Evolutionary conservation across 1,140 invertebrate species (phyloP).

Genomic region (Chymomyza costata): DNA sequence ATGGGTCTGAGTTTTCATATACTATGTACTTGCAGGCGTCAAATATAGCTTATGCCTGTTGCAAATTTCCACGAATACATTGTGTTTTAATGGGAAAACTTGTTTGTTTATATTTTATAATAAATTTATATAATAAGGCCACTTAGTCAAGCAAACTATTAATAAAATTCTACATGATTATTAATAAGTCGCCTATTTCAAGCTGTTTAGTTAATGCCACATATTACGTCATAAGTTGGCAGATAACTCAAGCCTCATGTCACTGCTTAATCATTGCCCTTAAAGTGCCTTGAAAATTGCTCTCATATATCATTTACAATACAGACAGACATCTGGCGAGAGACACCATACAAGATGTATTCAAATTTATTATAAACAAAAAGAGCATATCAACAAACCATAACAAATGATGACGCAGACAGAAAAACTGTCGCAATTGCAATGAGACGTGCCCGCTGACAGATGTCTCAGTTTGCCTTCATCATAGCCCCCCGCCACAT

Average conservation of each 20-base stretch:
- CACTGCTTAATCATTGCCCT: too few species aligned
- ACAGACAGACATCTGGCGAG: too few species aligned
- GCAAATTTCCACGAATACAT: constrained; percentile 15
- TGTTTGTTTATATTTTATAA: not conserved
- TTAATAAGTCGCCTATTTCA: too few species aligned
- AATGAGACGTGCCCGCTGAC: constrained; percentile 18
- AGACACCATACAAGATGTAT: constrained; percentile 22
- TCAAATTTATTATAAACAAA: constrained; percentile 8
- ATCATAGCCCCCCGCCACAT: too few species aligned
- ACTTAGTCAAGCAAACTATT: not conserved
- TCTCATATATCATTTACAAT: constrained; percentile 53
- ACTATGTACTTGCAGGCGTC: not conserved
- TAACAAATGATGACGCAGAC: constrained; percentile 58
- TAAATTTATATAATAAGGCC: too few species aligned
- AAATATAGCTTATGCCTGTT: not conserved
- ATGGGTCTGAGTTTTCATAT: not conserved
- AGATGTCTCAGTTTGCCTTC: too few species aligned
- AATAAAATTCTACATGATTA: too few species aligned
- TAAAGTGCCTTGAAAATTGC: too few species aligned
- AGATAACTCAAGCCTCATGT: too few species aligned
- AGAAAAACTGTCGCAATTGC: constrained; percentile 63
- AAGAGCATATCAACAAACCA: constrained; percentile 38
- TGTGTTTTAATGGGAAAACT: constrained; percentile 11
- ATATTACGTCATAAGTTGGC: too few species aligned
- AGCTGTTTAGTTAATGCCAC: too few species aligned